Conservation (phyloP, 2,113 vertebrate species). For the Actenoides hombroni region DNA sequence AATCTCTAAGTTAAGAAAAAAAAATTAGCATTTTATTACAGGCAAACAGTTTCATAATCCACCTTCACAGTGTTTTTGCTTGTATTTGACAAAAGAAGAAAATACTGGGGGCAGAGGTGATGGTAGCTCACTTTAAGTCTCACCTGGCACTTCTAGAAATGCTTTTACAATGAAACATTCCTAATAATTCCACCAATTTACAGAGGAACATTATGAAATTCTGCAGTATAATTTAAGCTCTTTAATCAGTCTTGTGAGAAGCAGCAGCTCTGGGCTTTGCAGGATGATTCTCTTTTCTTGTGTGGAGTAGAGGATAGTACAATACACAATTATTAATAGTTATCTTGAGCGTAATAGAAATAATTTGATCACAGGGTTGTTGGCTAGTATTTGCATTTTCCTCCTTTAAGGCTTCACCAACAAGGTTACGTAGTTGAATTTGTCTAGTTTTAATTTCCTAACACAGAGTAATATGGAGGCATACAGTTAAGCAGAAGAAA, state of each 20-base stretch:
- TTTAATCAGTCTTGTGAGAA: background rate
- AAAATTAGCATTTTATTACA: background rate
- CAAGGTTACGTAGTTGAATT: rapidly evolving
- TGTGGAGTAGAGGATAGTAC: background rate
- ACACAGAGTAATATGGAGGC: background rate
- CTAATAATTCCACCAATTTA: background rate
- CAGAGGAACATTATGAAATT: background rate
- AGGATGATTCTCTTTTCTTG: background rate
- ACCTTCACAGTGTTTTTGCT: background rate
- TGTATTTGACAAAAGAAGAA: background rate
- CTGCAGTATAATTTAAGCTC: background rate
- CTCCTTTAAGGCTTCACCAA: background rate
- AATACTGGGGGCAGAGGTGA: background rate
- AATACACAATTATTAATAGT: background rate
- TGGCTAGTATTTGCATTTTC: background rate
- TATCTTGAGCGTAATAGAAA: background rate
- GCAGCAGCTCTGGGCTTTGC: background rate
- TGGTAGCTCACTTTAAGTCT: background rate
- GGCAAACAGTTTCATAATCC: background rate
- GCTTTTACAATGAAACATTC: background rate
- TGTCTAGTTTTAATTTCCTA: background rate
- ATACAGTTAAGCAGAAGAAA: background rate
- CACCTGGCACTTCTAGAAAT: background rate
- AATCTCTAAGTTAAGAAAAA: background rate
- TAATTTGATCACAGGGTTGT: background rate